A percentile compares a stretch with the other conserved stretches of the same genome.
Conservation (phyloP, 2,888 invertebrate genomes). For the Zootermopsis nevadensis region DNA sequence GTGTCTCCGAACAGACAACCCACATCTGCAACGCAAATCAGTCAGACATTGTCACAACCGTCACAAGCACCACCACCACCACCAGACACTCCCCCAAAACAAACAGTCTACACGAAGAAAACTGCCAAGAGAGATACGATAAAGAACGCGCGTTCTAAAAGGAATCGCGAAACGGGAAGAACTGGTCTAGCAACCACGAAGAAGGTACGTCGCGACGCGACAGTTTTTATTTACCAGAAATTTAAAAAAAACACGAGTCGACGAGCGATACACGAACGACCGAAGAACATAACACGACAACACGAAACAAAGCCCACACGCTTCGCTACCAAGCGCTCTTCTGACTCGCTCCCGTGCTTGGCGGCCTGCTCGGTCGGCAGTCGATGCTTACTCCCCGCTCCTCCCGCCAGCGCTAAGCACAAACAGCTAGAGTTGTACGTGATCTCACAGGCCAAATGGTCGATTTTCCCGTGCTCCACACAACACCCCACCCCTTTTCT, state of each 20-base stretch:
- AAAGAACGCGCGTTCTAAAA: neutral
- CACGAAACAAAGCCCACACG: constrained; percentile 23
- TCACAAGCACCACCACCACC: constrained; percentile 27
- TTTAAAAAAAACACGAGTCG: neutral
- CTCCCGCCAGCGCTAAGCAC: constrained; percentile 39
- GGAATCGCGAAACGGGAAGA: constrained; percentile 12
- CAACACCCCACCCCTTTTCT: constrained; percentile 34
- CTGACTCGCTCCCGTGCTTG: constrained; percentile 44
- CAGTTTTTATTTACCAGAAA: neutral
- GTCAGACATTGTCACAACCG: constrained; percentile 11
- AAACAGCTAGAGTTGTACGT: constrained; percentile 31
- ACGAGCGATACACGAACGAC: constrained; percentile 22
- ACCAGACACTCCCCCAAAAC: constrained; percentile 18
- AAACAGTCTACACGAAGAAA: constrained; percentile 13
- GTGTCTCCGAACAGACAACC: neutral
- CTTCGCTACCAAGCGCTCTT: constrained; percentile 48
- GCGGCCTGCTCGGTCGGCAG: constrained; percentile 44
- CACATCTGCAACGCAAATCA: constrained; percentile 38
- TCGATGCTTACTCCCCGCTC: constrained; percentile 45
- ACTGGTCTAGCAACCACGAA: neutral
- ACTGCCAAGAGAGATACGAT: neutral
- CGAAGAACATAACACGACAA: constrained; percentile 5
- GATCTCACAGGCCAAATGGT: constrained; percentile 50
- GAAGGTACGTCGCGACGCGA: neutral
- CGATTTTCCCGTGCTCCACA: constrained; percentile 53